A percentile compares a stretch with the other conserved stretches of the same genome.
phyloP scores from a whole-genome alignment of 2,888 invertebrate genomes.

The Eristalinus aeneus region DNA sequence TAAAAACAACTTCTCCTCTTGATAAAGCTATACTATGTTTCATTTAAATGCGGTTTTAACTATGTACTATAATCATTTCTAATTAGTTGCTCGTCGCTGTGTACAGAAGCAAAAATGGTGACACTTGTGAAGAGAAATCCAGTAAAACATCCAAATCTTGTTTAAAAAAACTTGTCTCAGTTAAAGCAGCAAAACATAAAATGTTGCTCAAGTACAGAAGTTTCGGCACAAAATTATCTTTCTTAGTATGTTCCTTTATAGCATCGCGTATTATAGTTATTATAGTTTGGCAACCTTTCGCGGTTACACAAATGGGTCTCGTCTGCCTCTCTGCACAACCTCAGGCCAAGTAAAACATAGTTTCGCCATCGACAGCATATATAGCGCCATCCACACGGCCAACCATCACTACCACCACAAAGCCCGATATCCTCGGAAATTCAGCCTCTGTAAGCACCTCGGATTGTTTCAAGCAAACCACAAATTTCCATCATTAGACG shows the following conservation, averaged over 20 bases:
- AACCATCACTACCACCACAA: constrained; percentile 5
- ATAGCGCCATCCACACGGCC: neutral
- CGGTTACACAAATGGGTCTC: neutral
- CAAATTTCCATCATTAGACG: constrained; percentile 47
- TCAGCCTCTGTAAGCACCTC: constrained; percentile 28
- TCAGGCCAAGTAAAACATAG: neutral
- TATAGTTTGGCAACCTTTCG: neutral
- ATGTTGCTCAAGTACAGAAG: neutral
- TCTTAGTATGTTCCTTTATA: neutral
- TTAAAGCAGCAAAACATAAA: too few species aligned
- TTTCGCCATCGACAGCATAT: neutral
- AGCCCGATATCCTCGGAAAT: neutral
- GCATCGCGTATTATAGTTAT: neutral
- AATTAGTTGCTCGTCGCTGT: too few species aligned
- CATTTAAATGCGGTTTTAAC: too few species aligned
- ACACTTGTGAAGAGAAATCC: too few species aligned
- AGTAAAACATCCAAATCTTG: too few species aligned
- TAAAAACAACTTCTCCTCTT: too few species aligned
- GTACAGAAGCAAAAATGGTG: too few species aligned
- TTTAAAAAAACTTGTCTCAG: too few species aligned
- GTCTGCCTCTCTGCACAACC: neutral
- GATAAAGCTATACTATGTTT: too few species aligned
- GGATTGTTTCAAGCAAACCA: constrained; percentile 32
- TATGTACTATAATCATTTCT: too few species aligned
- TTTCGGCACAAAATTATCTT: neutral